Conservation (phyloP, 2,797 vertebrate species). For the Peromyscus eremicus region DNA sequence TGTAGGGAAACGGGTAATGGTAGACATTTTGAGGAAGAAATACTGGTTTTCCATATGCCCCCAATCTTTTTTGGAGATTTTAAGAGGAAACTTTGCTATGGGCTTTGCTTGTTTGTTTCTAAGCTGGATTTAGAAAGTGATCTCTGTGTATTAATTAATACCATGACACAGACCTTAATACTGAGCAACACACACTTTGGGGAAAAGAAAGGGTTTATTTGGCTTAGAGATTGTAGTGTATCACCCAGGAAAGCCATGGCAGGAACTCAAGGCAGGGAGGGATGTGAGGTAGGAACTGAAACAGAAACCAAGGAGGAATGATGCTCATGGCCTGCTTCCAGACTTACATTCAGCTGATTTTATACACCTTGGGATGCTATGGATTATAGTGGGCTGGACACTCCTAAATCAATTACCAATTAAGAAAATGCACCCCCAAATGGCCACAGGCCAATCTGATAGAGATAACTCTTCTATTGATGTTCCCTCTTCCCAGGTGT, state of each 20-base stretch:
- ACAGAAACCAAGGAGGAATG: background rate
- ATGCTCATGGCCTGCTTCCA: background rate
- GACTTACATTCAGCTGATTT: background rate
- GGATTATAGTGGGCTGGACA: too few species aligned
- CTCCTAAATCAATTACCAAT: background rate
- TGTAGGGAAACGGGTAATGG: background rate
- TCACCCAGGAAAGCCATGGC: background rate
- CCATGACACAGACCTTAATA: background rate
- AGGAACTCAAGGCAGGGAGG: background rate
- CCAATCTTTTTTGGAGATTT: background rate
- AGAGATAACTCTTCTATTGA: background rate
- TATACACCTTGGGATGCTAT: background rate
- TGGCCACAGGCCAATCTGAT: background rate
- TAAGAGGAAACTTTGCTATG: background rate
- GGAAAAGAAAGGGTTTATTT: background rate
- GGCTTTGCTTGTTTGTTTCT: background rate
- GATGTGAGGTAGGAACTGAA: background rate
- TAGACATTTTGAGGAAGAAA: background rate
- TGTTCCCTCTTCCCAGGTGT: background rate
- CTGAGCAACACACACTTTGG: background rate
- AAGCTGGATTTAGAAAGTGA: background rate
- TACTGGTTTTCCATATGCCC: background rate
- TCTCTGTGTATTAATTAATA: background rate
- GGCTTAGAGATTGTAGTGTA: background rate
- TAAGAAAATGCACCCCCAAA: background rate